Percentiles rank a stretch among this genome's conserved stretches.
phyloP scores from a whole-genome alignment of 2,888 invertebrate genomes.

The Herminia tarsipennalis region DNA sequence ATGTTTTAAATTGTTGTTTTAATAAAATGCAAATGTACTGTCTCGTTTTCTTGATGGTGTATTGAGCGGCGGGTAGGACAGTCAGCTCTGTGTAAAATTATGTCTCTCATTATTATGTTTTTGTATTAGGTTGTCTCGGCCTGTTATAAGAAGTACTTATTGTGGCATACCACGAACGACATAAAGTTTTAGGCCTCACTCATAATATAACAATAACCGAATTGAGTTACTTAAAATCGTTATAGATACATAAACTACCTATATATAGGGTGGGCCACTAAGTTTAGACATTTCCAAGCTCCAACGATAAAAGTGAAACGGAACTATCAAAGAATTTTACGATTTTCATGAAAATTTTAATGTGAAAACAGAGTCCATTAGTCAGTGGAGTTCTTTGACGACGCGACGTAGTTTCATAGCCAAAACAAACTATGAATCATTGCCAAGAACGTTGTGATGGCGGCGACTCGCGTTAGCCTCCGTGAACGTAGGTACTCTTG shows the following conservation, averaged over 20 bases:
- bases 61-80: conserved; percentile 46
- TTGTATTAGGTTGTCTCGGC: too few relatives aligned
- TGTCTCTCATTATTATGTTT: conserved; percentile 13
- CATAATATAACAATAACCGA: too few relatives aligned
- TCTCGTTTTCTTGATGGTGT: conserved; percentile 53
- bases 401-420: conserved; percentile 65
- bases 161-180: too few relatives aligned
- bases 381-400: conserved; percentile 53
- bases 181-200: too few relatives aligned
- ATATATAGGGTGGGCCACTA: too few relatives aligned
- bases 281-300: background rate
- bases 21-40: conserved; percentile 81
- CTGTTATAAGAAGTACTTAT: too few relatives aligned
- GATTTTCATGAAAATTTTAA: conserved; percentile 54
- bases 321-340: conserved; percentile 49
- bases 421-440: conserved; percentile 84
- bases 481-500: conserved; percentile 23
- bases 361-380: conserved; percentile 72
- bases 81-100: conserved; percentile 18
- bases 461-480: conserved; percentile 44
- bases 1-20: conserved; percentile 80
- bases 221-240: too few relatives aligned
- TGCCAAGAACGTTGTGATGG: conserved; percentile 71
- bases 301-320: conserved; percentile 42
- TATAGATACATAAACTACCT: too few relatives aligned